Base-by-base conservation (phyloP, 2,797 vertebrate species). In the Fistularia commersonii region DNA sequence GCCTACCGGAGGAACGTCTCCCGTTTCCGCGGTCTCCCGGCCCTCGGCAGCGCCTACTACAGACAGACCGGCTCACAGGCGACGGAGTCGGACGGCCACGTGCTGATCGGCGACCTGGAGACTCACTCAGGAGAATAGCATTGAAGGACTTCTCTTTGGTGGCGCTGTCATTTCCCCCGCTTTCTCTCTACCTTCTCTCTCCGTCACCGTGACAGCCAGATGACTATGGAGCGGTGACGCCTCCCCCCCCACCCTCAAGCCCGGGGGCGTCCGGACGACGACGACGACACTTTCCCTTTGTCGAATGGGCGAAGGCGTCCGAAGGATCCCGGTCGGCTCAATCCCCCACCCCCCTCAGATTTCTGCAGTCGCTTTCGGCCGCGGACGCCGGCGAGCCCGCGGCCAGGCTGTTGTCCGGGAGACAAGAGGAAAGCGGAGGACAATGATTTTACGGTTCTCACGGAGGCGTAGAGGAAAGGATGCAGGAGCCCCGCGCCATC, bases 21-120 rank as follows among this genome's bases (percentile, higher is more conserved):
- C 3, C 48, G 82, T 54, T 91, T 91, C 57, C 81, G 46, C 6
- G 83, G 91, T 15, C 77, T 93, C 6, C 57, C 84, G 3, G 76
- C 82, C 1, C 67, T 92, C 1, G 81, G 89, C 49, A 92, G 81
- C 0, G 73, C 85, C 7, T 94, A 92, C 64, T 92, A 93, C 72
- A 85, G 89, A 61, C 90, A 93, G 48, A 82, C 86, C 13, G 87
- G 81, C 50, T 74, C 90, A 1, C 90, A 92, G 0, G 53, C 79
- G 15, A 62, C 84, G 23, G 79, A 90, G 73, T 82, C 90, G 0
- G 94, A 97, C 56, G 94, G 93, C 79, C 93, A 90, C 15, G 91
- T 95, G 59, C 90, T 97, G 51, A 95, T 97, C 73, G 88, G 92
- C 48, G 91, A 93, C 57, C 79, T 94, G 76, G 93, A 95, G 58